Conservation (phyloP, 2,797 vertebrate species). For the Cynodonichthys magdalenae region DNA sequence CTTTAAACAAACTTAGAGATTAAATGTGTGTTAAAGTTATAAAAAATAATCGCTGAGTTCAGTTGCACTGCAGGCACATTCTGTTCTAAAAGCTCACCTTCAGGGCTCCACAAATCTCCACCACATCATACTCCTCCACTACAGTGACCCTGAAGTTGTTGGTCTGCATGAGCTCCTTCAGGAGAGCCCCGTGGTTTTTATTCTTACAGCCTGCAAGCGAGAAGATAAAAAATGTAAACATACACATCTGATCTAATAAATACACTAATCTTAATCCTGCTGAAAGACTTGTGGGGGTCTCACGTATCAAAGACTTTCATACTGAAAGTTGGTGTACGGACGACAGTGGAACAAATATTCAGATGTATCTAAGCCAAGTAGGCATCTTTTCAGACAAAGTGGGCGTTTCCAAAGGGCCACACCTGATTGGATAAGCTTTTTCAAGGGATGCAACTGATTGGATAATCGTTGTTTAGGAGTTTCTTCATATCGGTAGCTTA, state of each 20-base stretch:
- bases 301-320: too few species aligned
- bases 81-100: conserved; percentile 82
- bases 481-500: too few species aligned
- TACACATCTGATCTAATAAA: not conserved
- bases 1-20: too few species aligned
- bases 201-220: conserved; percentile 87
- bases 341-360: too few species aligned
- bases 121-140: conserved; percentile 91
- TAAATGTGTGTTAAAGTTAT: not conserved
- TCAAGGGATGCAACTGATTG: too few species aligned
- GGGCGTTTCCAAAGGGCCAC: too few species aligned
- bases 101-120: conserved; percentile 97
- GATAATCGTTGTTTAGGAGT: too few species aligned
- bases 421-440: too few species aligned
- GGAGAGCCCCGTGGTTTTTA: conserved; percentile 80
- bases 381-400: too few species aligned
- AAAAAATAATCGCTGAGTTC: not conserved
- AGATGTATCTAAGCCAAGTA: too few species aligned
- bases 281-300: not conserved
- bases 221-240: not conserved
- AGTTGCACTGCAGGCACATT: not conserved
- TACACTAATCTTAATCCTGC: conserved; percentile 11
- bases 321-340: too few species aligned
- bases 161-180: conserved; percentile 97
- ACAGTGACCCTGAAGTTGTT: conserved; percentile 92